Evolutionary conservation across 2,113 vertebrate species (phyloP).

Genomic region (Circaetus gallicus): DNA sequence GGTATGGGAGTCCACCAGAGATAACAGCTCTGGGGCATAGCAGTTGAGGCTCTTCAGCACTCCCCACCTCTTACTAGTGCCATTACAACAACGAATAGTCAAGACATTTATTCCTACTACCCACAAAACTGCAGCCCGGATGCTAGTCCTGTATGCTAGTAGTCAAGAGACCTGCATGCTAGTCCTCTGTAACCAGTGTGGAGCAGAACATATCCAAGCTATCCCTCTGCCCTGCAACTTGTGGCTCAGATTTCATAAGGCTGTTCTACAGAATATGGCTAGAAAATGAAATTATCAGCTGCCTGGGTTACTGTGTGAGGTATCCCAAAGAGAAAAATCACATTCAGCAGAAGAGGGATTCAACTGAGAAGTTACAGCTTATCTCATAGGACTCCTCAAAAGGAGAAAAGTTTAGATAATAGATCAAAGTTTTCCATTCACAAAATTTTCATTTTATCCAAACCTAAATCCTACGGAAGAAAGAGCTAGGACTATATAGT

Average conservation of each 20-base stretch:
- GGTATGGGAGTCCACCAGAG: not conserved
- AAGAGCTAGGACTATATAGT: not conserved
- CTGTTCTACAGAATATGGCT: not conserved
- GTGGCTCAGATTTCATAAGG: not conserved
- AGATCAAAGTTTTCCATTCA: not conserved
- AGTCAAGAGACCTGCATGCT: fast-evolving
- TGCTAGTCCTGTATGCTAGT: fast-evolving
- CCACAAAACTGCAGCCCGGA: not conserved
- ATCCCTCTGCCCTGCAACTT: not conserved
- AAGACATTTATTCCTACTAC: not conserved
- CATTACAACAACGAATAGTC: not conserved
- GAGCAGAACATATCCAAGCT: not conserved
- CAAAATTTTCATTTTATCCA: not conserved
- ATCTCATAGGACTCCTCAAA: not conserved
- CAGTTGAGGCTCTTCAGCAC: not conserved
- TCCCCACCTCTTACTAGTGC: not conserved
- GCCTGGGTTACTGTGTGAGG: not conserved
- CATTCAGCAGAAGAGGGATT: not conserved
- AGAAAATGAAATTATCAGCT: not conserved
- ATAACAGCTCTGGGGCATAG: not conserved
- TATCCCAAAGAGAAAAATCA: not conserved
- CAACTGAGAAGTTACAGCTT: not conserved
- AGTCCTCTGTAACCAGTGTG: not conserved
- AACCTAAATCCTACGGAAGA: not conserved
- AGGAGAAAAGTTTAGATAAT: not conserved